Conservation (phyloP, 2,113 vertebrate species). For the Himantopus leucocephalus region DNA sequence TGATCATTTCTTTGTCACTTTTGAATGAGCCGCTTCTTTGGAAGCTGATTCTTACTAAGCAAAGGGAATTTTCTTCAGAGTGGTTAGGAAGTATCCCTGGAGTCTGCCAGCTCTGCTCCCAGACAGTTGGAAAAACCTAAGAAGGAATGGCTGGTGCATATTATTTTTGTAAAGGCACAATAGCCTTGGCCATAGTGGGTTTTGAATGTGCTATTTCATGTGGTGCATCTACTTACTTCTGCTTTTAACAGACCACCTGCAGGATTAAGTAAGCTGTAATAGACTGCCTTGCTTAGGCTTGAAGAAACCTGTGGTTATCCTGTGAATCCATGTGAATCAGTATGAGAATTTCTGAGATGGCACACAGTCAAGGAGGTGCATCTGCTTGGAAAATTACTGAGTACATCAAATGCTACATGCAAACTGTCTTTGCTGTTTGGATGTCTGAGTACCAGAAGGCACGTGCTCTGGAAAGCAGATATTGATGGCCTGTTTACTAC, state of each 20-base stretch:
- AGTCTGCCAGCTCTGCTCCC: not conserved
- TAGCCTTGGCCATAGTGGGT: not conserved
- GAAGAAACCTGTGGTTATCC: not conserved
- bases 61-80: not conserved
- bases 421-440: not conserved
- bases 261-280: not conserved
- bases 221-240: not conserved
- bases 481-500: not conserved
- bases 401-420: not conserved
- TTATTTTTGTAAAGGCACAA: not conserved
- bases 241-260: not conserved
- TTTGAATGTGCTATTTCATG: not conserved
- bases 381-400: not conserved
- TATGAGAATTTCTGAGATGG: not conserved
- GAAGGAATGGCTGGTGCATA: not conserved
- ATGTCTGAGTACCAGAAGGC: not conserved
- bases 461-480: not conserved
- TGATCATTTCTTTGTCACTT: not conserved
- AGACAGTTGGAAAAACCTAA: not conserved
- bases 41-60: not conserved
- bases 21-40: not conserved
- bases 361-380: not conserved
- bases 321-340: not conserved
- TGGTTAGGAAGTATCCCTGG: not conserved
- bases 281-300: not conserved